These are phyloP conservation scores for Cygnus olor DNA, from an alignment of 2,797 vertebrate species.

Conservation along the genomic window DNA sequence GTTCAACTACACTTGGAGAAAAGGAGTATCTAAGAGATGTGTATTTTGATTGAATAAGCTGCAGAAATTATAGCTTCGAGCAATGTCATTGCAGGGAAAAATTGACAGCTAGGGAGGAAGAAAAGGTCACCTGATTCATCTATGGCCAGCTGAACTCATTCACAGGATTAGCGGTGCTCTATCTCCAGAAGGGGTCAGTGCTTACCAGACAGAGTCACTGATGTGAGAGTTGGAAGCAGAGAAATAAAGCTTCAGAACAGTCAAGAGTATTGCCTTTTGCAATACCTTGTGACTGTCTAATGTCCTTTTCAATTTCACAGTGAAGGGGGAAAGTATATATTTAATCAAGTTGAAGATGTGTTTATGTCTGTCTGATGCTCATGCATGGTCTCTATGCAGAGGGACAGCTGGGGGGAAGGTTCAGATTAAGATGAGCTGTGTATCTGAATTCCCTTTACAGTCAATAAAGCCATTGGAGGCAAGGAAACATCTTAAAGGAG, in stretches of 20 bases:
- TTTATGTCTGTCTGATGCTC: neutral
- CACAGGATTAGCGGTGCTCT: neutral
- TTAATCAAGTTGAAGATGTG: neutral
- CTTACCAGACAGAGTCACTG: neutral
- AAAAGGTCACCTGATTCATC: neutral
- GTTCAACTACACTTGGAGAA: neutral
- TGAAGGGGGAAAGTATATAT: neutral
- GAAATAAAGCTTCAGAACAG: neutral
- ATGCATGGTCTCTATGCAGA: neutral
- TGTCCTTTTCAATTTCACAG: neutral
- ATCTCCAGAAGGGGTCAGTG: neutral
- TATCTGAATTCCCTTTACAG: neutral
- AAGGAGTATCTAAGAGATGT: neutral
- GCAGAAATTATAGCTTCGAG: constrained; percentile 21
- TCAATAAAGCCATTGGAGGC: neutral
- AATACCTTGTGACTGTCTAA: neutral
- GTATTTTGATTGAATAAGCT: neutral
- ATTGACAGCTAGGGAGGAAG: neutral
- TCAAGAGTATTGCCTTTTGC: neutral
- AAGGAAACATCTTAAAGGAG: neutral
- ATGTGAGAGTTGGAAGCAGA: neutral
- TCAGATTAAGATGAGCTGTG: neutral
- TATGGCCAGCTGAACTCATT: neutral
- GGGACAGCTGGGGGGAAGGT: neutral
- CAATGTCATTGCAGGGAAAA: neutral